These are phyloP conservation scores for Metacarcinus magister DNA, from an alignment of 2,888 invertebrate genomes.

Conservation along the genomic window DNA sequence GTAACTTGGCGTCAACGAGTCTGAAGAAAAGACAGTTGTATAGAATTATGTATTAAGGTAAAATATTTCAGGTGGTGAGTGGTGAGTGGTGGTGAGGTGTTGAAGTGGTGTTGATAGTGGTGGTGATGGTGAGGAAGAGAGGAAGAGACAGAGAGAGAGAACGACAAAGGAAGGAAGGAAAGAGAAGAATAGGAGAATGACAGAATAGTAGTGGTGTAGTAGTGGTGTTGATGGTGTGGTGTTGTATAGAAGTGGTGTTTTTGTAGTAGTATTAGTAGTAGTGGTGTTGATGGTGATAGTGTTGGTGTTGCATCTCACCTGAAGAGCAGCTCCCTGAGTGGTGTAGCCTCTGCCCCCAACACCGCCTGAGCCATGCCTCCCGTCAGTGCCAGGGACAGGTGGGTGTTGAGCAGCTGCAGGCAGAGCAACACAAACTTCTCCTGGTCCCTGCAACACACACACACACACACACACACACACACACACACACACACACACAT, in stretches of 20 bases:
- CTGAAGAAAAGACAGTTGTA: constrained; percentile 80
- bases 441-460: constrained; percentile 85
- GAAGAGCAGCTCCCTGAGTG: constrained; percentile 87
- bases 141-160: not conserved
- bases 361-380: constrained; percentile 86
- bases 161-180: not conserved
- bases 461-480: not conserved
- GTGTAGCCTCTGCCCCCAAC: constrained; percentile 87
- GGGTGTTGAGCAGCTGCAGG: constrained; percentile 87
- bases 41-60: not conserved
- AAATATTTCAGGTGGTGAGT: not conserved
- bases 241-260: not conserved
- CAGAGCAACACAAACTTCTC: constrained; percentile 87
- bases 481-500: not conserved
- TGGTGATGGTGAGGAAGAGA: not conserved
- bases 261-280: no score
- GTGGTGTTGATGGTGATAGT: not conserved
- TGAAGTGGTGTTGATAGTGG: no score
- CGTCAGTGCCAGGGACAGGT: constrained; percentile 87
- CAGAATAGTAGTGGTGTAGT: not conserved
- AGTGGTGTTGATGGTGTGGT: not conserved
- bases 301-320: constrained; percentile 84
- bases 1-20: constrained; percentile 85
- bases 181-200: not conserved
- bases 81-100: no score